Base-by-base conservation (phyloP, 2,888 invertebrate genomes). In the Drosophila maculinotata region DNA sequence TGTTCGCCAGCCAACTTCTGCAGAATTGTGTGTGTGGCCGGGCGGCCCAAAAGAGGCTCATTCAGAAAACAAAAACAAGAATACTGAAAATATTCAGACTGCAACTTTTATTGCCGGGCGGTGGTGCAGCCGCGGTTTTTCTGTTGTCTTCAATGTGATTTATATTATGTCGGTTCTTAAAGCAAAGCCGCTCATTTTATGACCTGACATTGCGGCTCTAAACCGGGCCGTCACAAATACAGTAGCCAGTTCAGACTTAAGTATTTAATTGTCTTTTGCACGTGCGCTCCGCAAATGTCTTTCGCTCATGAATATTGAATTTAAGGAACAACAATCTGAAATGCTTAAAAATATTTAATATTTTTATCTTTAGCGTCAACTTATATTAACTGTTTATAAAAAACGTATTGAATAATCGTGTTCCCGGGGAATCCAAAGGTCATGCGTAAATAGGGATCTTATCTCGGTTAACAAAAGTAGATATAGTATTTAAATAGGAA, bases 21-120 rank as follows among this genome's bases (percentile, higher is more conserved):
- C 12, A 23, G 83, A 87, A 87, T 81, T 87, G 82, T 87, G 87
- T 76, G 87, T 87, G 87, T 84, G 87, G 83, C 73, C 86, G 87
- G 83, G 71, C 86, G 23, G 14, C n/a, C n/a, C 35, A 12, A 14
- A 28, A 58, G 31, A 58, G 48, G 26, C 52, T 53, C 58, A 41
- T 38, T 25, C 48, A 56, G 35, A 47, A 48, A 26, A 31, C 15
- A 41, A 10, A 26, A 57, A 26, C 35, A 42, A 42, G 48, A 36
- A 54, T 30, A 45, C 9, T n/a, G n/a, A 45, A 60, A 59, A 73
- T 65, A 72, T 84, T 65, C 53, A 48, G 76, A 66, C 59, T 79
- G 82, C 66, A 65, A 79, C 71, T 87, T 83, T 84, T 84, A 84
- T 87, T 62, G 79, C 65, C 60, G 31, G 48, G 17, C 41, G 2